phyloP scores from a whole-genome alignment of 2,113 vertebrate species.

The Nymphicus hollandicus region DNA sequence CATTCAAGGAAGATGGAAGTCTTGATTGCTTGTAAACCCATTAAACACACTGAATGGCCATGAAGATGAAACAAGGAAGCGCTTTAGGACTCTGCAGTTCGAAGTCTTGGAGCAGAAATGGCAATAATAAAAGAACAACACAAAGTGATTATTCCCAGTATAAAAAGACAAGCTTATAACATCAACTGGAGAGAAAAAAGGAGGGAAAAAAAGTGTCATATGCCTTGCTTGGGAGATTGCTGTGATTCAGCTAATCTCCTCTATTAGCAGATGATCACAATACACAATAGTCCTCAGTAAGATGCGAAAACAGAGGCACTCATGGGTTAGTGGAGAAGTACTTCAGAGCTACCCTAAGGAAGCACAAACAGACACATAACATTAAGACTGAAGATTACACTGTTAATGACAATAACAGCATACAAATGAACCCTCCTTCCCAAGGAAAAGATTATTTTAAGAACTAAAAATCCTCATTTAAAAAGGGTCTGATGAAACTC shows the following conservation, averaged over 20 bases:
- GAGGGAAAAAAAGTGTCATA: rapidly evolving
- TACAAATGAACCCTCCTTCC: constrained; percentile 16
- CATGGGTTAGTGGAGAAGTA: neutral
- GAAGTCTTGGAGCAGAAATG: constrained; percentile 28
- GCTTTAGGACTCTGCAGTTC: constrained; percentile 54
- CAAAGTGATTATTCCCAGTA: constrained; percentile 43
- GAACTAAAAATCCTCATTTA: neutral
- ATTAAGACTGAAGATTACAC: constrained; percentile 4
- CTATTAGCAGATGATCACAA: constrained; percentile 45
- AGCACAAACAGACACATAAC: neutral
- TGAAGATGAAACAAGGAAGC: constrained; percentile 51
- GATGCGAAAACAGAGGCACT: neutral
- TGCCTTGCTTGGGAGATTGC: constrained; percentile 27
- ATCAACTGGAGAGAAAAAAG: neutral
- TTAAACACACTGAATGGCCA: constrained; percentile 43
- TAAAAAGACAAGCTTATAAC: constrained; percentile 30
- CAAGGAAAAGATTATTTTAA: neutral
- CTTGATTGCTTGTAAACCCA: constrained; percentile 21
- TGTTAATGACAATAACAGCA: constrained; percentile 20
- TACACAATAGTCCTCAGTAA: neutral
- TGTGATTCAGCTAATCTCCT: constrained; percentile 49
- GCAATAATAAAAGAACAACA: constrained; percentile 48
- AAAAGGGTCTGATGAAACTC: neutral
- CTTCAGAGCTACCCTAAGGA: constrained; percentile 17
- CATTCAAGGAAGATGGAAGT: constrained; percentile 1